Percentiles rank a stretch among this genome's conserved stretches.
Evolutionary conservation across 2,888 invertebrate species (phyloP).

Genomic region (Sarcophaga carnaria): DNA sequence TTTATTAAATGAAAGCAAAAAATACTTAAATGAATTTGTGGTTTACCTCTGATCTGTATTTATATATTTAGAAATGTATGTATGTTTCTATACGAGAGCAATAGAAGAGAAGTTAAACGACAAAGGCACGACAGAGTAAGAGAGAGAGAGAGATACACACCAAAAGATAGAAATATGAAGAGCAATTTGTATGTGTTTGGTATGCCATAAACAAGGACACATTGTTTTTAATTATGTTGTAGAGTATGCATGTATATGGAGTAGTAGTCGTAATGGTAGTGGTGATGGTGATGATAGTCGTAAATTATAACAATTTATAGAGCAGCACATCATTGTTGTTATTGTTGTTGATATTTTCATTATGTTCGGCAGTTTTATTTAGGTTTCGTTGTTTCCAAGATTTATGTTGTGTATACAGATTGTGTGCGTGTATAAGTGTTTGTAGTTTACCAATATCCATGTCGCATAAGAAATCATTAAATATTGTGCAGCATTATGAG

Average conservation of each 20-base stretch:
- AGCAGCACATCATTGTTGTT: conserved; percentile 33
- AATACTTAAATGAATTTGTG: conserved; percentile 73
- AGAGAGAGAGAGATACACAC: neutral
- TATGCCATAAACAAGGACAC: neutral
- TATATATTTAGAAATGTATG: conserved; percentile 1
- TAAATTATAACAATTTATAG: conserved; percentile 43
- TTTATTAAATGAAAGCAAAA: conserved; percentile 24
- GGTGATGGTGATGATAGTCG: conserved; percentile 50
- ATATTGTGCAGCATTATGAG: neutral
- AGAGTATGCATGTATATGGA: neutral
- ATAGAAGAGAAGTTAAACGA: conserved; percentile 15
- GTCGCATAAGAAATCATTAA: neutral
- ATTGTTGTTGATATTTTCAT: conserved; percentile 53
- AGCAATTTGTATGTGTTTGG: neutral
- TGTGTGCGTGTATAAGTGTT: neutral
- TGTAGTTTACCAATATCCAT: neutral
- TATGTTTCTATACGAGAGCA: conserved; percentile 22
- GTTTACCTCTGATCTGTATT: conserved; percentile 80
- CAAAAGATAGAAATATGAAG: neutral
- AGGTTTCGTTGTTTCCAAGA: neutral
- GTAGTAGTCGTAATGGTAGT: conserved; percentile 49
- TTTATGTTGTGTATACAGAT: too few relatives aligned
- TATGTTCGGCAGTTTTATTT: neutral
- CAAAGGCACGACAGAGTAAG: neutral
- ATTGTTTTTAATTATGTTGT: conserved; percentile 17